Percentiles rank a stretch among this genome's conserved stretches.
phyloP scores from a whole-genome alignment of 2,888 invertebrate genomes.

The Idaea biselata region DNA sequence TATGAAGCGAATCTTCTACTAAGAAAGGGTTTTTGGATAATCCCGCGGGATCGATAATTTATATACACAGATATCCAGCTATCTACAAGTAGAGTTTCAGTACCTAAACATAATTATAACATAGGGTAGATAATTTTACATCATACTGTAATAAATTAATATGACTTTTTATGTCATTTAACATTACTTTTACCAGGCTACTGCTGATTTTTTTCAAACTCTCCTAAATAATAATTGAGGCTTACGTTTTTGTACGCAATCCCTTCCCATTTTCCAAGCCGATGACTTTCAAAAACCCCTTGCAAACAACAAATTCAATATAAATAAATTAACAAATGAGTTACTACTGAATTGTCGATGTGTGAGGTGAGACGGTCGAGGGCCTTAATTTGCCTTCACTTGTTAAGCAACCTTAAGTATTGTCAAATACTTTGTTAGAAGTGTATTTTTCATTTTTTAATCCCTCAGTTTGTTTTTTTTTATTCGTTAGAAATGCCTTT shows the following conservation, averaged over 20 bases:
- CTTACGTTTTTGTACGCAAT: conserved; percentile 12
- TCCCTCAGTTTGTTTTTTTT: conserved; percentile 36
- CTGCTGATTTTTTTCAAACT: background rate
- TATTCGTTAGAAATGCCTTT: conserved; percentile 30
- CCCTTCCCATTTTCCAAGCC: conserved; percentile 24
- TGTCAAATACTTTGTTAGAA: conserved; percentile 31
- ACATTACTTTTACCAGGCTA: background rate
- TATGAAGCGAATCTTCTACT: too few relatives aligned
- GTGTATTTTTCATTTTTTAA: conserved; percentile 33
- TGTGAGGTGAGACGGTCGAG: conserved; percentile 29
- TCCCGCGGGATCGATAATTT: too few relatives aligned
- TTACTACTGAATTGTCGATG: conserved; percentile 28
- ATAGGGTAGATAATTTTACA: too few relatives aligned
- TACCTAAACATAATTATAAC: too few relatives aligned
- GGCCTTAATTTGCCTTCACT: conserved; percentile 31
- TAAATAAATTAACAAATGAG: conserved; percentile 17
- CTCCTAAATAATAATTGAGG: background rate
- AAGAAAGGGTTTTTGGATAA: too few relatives aligned
- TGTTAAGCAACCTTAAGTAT: conserved; percentile 25
- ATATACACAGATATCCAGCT: too few relatives aligned
- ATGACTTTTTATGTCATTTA: background rate
- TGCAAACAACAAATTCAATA: conserved; percentile 5
- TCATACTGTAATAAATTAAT: too few relatives aligned
- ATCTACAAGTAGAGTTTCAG: too few relatives aligned
- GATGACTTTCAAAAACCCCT: conserved; percentile 23